These are phyloP conservation scores for Drosophila mimica DNA, from an alignment of 2,888 invertebrate species.

Conservation along the genomic window DNA sequence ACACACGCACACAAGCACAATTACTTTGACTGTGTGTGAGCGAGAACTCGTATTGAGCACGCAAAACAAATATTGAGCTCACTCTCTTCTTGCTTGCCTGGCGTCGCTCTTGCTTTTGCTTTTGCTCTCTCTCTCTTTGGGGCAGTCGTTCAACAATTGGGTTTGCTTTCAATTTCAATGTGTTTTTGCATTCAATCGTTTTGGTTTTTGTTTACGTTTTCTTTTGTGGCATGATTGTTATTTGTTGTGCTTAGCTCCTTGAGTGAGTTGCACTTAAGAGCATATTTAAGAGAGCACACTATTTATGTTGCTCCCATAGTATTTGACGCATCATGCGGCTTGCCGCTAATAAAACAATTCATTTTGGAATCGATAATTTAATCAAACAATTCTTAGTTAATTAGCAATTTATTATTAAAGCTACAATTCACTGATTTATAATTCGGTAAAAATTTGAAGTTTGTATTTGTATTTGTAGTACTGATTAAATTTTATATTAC, in stretches of 20 bases:
- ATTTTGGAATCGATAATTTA: neutral
- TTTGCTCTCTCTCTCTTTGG: constrained; percentile 1
- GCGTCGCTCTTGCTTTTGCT: constrained; percentile 3
- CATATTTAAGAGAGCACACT: constrained; percentile 25
- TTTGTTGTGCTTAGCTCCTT: constrained; percentile 21
- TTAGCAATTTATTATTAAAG: neutral
- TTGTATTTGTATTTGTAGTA: neutral
- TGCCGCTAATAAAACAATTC: neutral
- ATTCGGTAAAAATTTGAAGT: neutral
- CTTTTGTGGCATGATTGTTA: constrained; percentile 17
- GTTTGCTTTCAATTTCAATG: constrained; percentile 42
- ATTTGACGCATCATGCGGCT: neutral
- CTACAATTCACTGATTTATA: neutral
- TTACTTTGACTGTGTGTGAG: neutral
- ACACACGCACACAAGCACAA: neutral
- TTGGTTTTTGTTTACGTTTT: constrained; percentile 59
- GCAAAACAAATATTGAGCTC: constrained; percentile 20
- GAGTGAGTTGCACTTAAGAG: neutral
- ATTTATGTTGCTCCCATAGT: neutral
- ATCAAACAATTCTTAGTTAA: neutral
- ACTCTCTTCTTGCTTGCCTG: neutral
- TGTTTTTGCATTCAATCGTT: constrained; percentile 44
- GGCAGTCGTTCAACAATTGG: constrained; percentile 35
- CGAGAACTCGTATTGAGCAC: constrained; percentile 27
- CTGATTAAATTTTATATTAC: neutral